Evolutionary conservation across 2,113 vertebrate genomes (phyloP), one percentile per base, ranked within the genome.

Genomic region (Budorcas taxicolor): DNA sequence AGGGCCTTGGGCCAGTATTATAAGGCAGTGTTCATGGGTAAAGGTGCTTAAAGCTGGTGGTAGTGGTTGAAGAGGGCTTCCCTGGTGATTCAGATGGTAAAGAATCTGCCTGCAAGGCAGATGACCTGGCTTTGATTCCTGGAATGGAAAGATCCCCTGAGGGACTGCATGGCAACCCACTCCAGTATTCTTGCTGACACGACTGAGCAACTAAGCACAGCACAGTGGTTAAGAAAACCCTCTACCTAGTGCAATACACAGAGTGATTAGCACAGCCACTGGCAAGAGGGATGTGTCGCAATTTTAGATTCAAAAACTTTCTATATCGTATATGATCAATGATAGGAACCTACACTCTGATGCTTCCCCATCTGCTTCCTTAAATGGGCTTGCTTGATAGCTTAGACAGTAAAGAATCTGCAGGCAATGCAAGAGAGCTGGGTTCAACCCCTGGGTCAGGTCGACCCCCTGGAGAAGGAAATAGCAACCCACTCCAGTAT

Each of bases 321-420:
- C 4, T 53, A 1, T 9, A 36, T 33, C 7, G 2, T 21, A 76
- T 9, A 11, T 29, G 40, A 21, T 13, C 4, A 2, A 2, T 7
- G 6, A 19, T 4, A 29, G 40, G 5, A 33, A n/a, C 33, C 81
- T 21, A 50, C n/a, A 10, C 14, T 16, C 45, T 12, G 1, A 40
- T 36, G 29, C 6, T 53, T 33, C 27, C 50, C 13, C 7, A 7
- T 21, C 84, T 58, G 29, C 19, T 40, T 40, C 31, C 36, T 25
- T 25, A 6, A 74, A 43, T 40, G 5, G 71, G 3, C 71, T 74
- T 74, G 5, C 36, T 25, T 74, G 21, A 74, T 43, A 43, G 36
- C 71, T 74, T 43, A 25, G 71, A 74, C 12, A 25, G 71, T 43
- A 74, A 74, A 74, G 71, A 74, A 43, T 74, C 36, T 16, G 71